Evolutionary conservation across 2,797 vertebrate genomes (phyloP).

Genomic region (Scleropages formosus): DNA sequence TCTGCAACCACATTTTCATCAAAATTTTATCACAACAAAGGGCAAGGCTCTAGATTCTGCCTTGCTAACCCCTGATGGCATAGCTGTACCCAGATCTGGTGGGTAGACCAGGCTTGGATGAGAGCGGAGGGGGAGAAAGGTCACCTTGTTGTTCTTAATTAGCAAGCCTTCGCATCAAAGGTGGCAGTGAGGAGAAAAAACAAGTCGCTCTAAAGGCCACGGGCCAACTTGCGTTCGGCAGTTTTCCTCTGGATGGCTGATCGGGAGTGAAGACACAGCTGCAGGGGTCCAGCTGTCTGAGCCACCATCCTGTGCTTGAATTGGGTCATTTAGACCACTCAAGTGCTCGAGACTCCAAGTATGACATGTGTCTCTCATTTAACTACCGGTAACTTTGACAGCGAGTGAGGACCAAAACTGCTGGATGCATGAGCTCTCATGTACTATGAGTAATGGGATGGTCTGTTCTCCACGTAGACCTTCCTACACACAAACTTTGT

Average conservation of each 20-base stretch:
- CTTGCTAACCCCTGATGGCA: neutral
- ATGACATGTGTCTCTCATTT: neutral
- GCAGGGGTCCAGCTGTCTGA: neutral
- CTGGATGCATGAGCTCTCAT: no score
- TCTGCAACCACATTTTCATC: neutral
- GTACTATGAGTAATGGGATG: no score
- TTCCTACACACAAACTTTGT: no score
- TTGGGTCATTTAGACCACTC: neutral
- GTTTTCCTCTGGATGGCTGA: neutral
- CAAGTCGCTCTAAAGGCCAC: neutral
- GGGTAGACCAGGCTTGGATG: constrained; percentile 24
- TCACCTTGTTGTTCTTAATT: constrained; percentile 64
- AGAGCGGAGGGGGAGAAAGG: constrained; percentile 58
- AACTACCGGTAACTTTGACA: no score
- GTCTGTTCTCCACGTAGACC: no score
- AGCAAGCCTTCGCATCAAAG: constrained; percentile 71
- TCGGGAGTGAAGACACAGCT: neutral
- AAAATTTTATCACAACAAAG: constrained; percentile 18
- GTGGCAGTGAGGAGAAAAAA: constrained; percentile 20
- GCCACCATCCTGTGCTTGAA: neutral
- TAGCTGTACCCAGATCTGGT: neutral
- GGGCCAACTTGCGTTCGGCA: neutral
- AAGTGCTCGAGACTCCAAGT: neutral
- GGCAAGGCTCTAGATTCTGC: constrained; percentile 32
- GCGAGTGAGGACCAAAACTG: no score